These are phyloP conservation scores for Iselma pallidipennis DNA, from an alignment of 2,888 invertebrate species.

Conservation along the genomic window DNA sequence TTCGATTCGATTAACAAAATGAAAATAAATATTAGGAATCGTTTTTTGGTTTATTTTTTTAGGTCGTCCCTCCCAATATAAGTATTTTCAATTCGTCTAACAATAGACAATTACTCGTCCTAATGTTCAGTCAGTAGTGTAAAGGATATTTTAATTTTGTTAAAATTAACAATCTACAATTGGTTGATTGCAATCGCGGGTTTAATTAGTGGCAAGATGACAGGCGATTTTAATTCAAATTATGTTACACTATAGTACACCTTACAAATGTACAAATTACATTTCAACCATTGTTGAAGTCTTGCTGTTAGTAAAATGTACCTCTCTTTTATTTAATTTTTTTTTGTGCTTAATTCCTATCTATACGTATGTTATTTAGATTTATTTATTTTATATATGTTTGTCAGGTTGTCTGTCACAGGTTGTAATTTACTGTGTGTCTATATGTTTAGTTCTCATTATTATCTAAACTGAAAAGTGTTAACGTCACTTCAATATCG, in stretches of 20 bases:
- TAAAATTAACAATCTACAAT: slow-evolving; percentile 6
- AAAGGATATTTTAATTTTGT: slow-evolving; percentile 1
- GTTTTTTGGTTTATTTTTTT: too few relatives aligned
- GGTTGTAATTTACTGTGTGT: slow-evolving; percentile 34
- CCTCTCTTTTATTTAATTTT: slow-evolving; percentile 14
- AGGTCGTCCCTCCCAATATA: slow-evolving; percentile 15
- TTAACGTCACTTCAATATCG: slow-evolving; percentile 40
- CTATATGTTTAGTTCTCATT: slow-evolving; percentile 33
- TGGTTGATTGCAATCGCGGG: slow-evolving; percentile 34
- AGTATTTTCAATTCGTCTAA: slow-evolving; percentile 25
- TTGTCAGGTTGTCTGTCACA: slow-evolving; percentile 30
- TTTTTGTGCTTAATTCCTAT: slow-evolving; percentile 11
- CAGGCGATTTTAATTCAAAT: slow-evolving; percentile 48
- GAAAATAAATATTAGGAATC: slow-evolving; percentile 17
- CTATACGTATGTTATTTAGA: slow-evolving; percentile 19
- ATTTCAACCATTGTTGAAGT: slow-evolving; percentile 44
- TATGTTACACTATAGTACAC: slow-evolving; percentile 38
- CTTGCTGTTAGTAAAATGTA: too few relatives aligned
- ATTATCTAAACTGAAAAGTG: slow-evolving; percentile 27
- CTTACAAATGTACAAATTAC: slow-evolving; percentile 49
- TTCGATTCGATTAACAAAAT: slow-evolving; percentile 13
- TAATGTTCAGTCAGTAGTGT: slow-evolving; percentile 14
- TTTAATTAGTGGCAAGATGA: slow-evolving; percentile 50
- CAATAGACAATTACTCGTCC: slow-evolving; percentile 29
- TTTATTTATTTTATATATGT: slow-evolving; percentile 34